Conservation (phyloP, 2,888 invertebrate genomes). For the Caenorhabditis imperialis region DNA sequence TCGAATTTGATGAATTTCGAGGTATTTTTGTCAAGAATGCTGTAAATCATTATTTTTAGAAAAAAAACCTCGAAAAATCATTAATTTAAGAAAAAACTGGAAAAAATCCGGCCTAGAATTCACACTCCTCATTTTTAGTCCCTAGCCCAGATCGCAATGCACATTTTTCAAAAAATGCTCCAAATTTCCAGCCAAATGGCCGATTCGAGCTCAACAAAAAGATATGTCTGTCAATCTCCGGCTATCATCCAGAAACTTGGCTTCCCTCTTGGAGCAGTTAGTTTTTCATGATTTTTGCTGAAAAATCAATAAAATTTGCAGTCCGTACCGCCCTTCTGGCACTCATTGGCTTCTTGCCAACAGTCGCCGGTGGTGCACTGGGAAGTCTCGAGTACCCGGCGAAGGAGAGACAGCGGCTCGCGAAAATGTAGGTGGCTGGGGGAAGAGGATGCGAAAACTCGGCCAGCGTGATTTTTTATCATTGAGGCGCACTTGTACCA, state of each 20-base stretch:
- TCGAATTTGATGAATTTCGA: no score
- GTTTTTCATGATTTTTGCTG: constrained; percentile 56
- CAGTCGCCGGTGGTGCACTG: constrained; percentile 90
- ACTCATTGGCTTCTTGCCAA: constrained; percentile 94
- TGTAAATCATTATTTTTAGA: no score
- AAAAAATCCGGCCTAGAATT: no score
- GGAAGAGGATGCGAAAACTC: no score
- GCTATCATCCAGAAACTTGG: constrained; percentile 97
- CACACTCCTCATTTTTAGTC: no score
- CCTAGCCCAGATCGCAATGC: no score
- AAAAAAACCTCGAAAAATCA: constrained; percentile 42
- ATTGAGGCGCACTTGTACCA: no score
- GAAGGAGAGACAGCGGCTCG: constrained; percentile 87
- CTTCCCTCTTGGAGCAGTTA: constrained; percentile 93
- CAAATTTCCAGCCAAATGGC: constrained; percentile 87
- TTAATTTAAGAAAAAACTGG: constrained; percentile 3
- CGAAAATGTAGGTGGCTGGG: constrained; percentile 85
- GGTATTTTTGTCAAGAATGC: no score
- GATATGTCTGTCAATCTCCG: constrained; percentile 94
- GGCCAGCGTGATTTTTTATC: no score
- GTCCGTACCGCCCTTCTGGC: constrained; percentile 91
- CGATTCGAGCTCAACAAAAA: constrained; percentile 93
- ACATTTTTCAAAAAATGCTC: no score
- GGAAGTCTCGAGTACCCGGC: constrained; percentile 90
- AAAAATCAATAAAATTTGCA: constrained; percentile 65